These are phyloP conservation scores for Drosophila ohnishii DNA, from an alignment of 1,140 invertebrate species.

Conservation along the genomic window DNA sequence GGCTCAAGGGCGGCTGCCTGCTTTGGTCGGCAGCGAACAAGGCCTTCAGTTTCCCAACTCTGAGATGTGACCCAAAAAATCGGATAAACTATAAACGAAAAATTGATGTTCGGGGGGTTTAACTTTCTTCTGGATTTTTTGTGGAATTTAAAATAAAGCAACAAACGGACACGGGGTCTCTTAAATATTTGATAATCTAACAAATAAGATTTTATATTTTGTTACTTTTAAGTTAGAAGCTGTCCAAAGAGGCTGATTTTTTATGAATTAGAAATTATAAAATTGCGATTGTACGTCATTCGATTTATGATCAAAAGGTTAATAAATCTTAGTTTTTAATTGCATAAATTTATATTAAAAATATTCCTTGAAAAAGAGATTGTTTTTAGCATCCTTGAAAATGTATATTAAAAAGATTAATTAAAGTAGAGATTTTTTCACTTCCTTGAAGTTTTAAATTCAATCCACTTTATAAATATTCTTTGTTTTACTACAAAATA, in stretches of 20 bases:
- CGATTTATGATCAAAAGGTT: not conserved
- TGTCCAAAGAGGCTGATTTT: not conserved
- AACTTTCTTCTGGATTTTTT: not conserved
- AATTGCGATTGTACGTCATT: not conserved
- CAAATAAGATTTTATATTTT: not conserved
- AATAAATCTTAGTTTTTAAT: no score
- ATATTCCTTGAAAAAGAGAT: no score
- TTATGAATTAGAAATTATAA: not conserved
- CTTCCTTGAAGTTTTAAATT: not conserved
- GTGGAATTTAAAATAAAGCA: not conserved
- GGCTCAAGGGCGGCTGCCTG: slow-evolving; percentile 10
- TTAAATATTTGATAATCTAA: not conserved
- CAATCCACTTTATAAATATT: no score
- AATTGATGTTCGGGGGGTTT: slow-evolving; percentile 9
- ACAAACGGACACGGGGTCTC: not conserved
- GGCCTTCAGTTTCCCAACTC: not conserved
- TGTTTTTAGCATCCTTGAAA: not conserved
- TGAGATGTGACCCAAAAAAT: slow-evolving; percentile 2
- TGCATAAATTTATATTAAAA: no score
- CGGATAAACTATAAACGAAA: slow-evolving; percentile 1
- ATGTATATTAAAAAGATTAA: no score
- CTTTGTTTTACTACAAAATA: no score
- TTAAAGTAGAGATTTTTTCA: no score
- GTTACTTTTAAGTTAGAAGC: no score
- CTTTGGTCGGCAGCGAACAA: slow-evolving; percentile 16